Evolutionary conservation across 2,888 invertebrate genomes (phyloP).

Genomic region (Chymomyza fuscimana): DNA sequence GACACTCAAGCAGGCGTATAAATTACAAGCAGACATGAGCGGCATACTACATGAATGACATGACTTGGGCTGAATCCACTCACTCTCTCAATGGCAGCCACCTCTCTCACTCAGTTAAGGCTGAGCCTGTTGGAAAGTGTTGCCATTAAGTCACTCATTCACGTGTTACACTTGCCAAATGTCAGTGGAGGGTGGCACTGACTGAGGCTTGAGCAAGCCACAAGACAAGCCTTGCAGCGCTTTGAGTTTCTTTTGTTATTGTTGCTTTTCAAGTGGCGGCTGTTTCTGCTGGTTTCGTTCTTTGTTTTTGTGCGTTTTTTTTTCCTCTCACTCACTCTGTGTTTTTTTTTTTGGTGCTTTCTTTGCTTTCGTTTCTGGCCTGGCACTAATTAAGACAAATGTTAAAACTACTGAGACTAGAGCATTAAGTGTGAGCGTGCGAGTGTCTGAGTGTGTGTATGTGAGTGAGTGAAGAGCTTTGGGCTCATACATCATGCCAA

Average conservation of each 20-base stretch:
- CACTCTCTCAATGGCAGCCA: neutral
- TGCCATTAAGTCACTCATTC: slow-evolving; percentile 48
- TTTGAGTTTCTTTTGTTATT: neutral
- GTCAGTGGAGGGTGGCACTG: neutral
- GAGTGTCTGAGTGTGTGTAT: neutral
- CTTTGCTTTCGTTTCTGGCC: neutral
- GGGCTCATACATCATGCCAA: slow-evolving; percentile 23
- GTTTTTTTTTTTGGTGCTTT: neutral
- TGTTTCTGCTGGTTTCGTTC: neutral
- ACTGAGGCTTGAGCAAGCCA: neutral
- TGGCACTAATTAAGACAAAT: slow-evolving; percentile 66
- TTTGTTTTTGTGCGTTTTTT: neutral
- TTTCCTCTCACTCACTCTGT: too few relatives aligned
- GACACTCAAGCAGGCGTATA: slow-evolving; percentile 54
- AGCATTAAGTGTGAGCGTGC: slow-evolving; percentile 36
- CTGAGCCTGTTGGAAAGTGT: slow-evolving; percentile 31
- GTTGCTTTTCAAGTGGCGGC: slow-evolving; percentile 39
- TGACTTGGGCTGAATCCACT: slow-evolving; percentile 11
- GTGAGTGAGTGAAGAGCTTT: neutral
- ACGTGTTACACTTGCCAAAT: slow-evolving; percentile 28
- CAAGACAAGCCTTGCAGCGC: slow-evolving; percentile 1
- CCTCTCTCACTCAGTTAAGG: neutral
- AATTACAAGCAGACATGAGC: slow-evolving; percentile 60
- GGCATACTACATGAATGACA: slow-evolving; percentile 30
- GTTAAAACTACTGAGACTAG: slow-evolving; percentile 53